Base-by-base conservation (phyloP, 2,797 vertebrate species). In the Phaenicophaeus curvirostris region DNA sequence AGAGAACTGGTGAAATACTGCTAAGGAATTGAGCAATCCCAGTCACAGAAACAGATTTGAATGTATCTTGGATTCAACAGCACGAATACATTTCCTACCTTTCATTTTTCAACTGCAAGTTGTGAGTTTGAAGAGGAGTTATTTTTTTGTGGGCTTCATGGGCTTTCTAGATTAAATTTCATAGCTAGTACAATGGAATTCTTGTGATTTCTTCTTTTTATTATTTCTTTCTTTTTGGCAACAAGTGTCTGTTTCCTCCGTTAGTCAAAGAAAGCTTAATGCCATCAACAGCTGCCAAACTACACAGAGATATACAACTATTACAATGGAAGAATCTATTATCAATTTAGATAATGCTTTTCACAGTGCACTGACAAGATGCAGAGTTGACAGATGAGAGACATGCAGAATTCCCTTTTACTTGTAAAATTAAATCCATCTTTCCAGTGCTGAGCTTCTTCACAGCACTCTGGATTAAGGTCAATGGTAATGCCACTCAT, bases 211-310 rank as follows among this genome's bases (percentile, higher is more conserved):
- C 8, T 24, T 18, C 2, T 53, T 28, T n/a, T 9, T n/a, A n/a
- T n/a, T n/a, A n/a, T n/a, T 13, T 5, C 5, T 10, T 11, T 24
- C 35, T 79, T 80, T 53, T 74, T 94, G 13, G 6, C 24, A 77
- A 55, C 12, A 57, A 4, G 4, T 76, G 21, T 41, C 68, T 84
- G 12, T 79, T 85, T 94, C 75, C n/a, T 88, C 17, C 58, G 4
- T 93, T 79, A 92, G 24, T 51, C n/a, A 85, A 85, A 82, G n/a
- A 58, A 92, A 71, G 14, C 50, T n/a, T 46, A 89, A 90, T 50
- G 5, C 65, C 71, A 16, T 61, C 79, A 92, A 57, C 48, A 69
- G 41, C 55, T 89, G 75, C 66, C 77, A 94, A 90, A 57, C 12
- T 15, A 55, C 14, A 50, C 2, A 46, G 19, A 90, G 20, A 33